phyloP scores from a whole-genome alignment of 2,888 invertebrate species.

The Monochamus alternatus region DNA sequence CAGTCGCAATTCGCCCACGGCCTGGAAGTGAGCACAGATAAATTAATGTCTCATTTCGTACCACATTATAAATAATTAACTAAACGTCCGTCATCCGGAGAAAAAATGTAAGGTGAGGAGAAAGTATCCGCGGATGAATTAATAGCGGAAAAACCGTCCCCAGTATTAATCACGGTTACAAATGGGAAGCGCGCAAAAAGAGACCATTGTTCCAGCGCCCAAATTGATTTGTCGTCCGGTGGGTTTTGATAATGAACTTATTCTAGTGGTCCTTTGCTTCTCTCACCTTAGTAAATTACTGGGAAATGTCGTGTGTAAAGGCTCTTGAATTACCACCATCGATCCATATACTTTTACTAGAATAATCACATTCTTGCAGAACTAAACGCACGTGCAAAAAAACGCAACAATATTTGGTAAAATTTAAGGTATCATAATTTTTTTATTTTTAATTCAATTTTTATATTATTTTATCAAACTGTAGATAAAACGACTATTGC shows the following conservation, averaged over 20 bases:
- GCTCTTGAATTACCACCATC: no score
- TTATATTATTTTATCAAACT: no score
- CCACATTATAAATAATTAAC: constrained; percentile 61
- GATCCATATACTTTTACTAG: no score
- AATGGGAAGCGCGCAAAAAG: constrained; percentile 49
- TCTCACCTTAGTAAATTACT: no score
- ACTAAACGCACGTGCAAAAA: no score
- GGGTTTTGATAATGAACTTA: not conserved
- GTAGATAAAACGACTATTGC: no score
- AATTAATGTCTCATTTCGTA: constrained; percentile 55
- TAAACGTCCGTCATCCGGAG: constrained; percentile 40
- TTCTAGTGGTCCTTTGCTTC: no score
- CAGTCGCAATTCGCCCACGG: constrained; percentile 17
- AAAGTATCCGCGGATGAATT: constrained; percentile 56
- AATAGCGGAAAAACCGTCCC: constrained; percentile 31
- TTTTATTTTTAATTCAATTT: no score
- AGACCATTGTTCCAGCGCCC: constrained; percentile 53
- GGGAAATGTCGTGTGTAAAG: no score
- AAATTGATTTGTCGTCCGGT: constrained; percentile 56
- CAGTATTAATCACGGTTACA: constrained; percentile 55
- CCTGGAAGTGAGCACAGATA: constrained; percentile 49
- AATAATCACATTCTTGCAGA: no score
- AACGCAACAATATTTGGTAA: no score
- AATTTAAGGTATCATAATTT: no score
- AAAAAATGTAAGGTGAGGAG: constrained; percentile 54